A percentile compares a stretch with the other conserved stretches of the same genome.
Conservation (phyloP, 2,888 invertebrate genomes). For the Sminthurinus aureus region DNA sequence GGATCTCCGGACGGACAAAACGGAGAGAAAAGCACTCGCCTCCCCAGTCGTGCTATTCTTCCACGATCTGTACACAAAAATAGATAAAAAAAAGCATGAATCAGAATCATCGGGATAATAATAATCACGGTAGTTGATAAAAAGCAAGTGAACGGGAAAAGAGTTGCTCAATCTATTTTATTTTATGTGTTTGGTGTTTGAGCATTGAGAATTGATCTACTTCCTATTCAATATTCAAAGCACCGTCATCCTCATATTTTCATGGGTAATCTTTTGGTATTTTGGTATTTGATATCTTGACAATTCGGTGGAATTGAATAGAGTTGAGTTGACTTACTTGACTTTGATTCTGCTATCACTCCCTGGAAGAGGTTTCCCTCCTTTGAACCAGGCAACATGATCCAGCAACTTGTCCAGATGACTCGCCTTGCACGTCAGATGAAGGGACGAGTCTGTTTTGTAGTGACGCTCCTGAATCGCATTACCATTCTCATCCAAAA, state of each 20-base stretch:
- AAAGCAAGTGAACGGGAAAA: too few relatives aligned
- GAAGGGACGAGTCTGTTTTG: slow-evolving; percentile 62
- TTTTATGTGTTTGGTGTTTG: too few relatives aligned
- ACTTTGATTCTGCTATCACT: slow-evolving; percentile 59
- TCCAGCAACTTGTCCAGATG: slow-evolving; percentile 55
- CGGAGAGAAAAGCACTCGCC: slow-evolving; percentile 53
- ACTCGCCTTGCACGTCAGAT: slow-evolving; percentile 58
- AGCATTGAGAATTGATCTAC: too few relatives aligned
- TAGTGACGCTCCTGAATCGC: slow-evolving; percentile 70
- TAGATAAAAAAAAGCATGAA: neutral
- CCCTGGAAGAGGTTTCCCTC: slow-evolving; percentile 55
- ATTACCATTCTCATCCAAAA: slow-evolving; percentile 70
- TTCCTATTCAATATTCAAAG: neutral
- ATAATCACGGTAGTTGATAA: too few relatives aligned
- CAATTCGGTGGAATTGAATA: neutral
- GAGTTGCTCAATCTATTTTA: too few relatives aligned
- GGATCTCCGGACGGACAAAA: slow-evolving; percentile 66
- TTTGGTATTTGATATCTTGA: too few relatives aligned
- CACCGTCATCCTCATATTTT: neutral
- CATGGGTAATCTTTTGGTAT: neutral
- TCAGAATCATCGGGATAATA: too few relatives aligned
- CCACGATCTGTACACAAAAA: slow-evolving; percentile 47
- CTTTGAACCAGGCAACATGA: slow-evolving; percentile 58
- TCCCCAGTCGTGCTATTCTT: slow-evolving; percentile 57
- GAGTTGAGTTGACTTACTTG: slow-evolving; percentile 51